phyloP scores from a whole-genome alignment of 2,113 vertebrate species.

The Struthio camelus region DNA sequence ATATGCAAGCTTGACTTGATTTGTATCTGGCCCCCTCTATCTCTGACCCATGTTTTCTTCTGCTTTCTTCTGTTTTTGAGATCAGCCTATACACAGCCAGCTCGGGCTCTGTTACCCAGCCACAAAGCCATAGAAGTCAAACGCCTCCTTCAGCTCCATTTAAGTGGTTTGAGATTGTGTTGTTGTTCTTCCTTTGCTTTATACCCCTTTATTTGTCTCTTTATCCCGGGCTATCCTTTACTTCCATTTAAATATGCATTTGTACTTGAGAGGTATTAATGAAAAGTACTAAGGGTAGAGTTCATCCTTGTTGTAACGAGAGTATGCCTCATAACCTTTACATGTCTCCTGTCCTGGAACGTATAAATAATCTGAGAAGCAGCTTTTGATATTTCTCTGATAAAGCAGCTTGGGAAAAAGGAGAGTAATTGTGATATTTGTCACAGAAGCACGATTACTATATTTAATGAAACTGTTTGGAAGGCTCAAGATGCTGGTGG shows the following conservation, averaged over 20 bases:
- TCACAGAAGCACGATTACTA: neutral
- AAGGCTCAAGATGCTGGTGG: neutral
- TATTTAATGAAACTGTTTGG: neutral
- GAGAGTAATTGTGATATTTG: neutral
- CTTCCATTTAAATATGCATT: neutral
- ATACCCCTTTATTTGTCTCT: neutral
- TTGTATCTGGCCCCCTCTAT: neutral
- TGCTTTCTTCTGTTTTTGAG: neutral
- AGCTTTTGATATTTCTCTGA: neutral
- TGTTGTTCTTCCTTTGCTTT: neutral
- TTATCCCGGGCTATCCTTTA: neutral
- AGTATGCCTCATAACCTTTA: neutral
- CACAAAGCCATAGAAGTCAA: neutral
- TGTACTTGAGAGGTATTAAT: neutral
- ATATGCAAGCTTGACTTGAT: neutral
- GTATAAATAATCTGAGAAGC: neutral
- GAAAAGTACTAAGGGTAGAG: neutral
- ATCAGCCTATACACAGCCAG: accelerated
- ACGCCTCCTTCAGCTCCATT: neutral
- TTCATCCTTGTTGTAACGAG: neutral
- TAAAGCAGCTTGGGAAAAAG: neutral
- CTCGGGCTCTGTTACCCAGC: neutral
- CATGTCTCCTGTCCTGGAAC: neutral
- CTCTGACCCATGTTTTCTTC: neutral
- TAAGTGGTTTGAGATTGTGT: neutral